A percentile compares a stretch with the other conserved stretches of the same genome.
Conservation (phyloP, 1,140 invertebrate genomes). For the Metopolophium dirhodum region DNA sequence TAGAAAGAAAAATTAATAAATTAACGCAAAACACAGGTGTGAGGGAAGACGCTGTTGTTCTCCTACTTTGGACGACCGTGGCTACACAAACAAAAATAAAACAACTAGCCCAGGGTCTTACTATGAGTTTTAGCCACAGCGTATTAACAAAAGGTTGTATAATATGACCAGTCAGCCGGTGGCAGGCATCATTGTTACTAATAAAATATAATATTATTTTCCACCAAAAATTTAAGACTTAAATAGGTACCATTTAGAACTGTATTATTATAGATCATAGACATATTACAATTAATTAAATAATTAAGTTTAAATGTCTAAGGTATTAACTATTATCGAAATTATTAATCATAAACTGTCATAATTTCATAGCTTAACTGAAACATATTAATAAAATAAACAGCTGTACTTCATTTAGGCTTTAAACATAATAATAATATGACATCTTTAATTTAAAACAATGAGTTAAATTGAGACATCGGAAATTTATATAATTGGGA, state of each 20-base stretch:
- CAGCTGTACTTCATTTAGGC: neutral
- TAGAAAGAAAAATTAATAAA: constrained; percentile 37
- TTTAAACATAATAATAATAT: neutral
- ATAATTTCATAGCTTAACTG: neutral
- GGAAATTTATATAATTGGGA: neutral
- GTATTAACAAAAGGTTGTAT: no score
- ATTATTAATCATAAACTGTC: neutral
- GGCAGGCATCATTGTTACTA: no score
- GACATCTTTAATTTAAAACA: neutral
- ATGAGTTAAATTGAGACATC: neutral
- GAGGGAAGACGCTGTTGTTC: neutral
- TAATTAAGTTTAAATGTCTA: neutral
- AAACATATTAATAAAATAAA: neutral
- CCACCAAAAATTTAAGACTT: neutral
- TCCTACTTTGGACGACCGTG: neutral
- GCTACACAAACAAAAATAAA: neutral
- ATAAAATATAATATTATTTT: neutral
- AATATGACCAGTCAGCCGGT: no score
- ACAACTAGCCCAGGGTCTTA: neutral
- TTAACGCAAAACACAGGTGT: neutral
- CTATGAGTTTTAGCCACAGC: neutral
- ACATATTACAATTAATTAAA: neutral
- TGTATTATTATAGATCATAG: neutral
- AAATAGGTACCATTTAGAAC: neutral
- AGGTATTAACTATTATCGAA: neutral